Evolutionary conservation across 2,113 vertebrate species (phyloP), one percentile per base, ranked within the genome.

Genomic region (Thymallus thymallus): DNA sequence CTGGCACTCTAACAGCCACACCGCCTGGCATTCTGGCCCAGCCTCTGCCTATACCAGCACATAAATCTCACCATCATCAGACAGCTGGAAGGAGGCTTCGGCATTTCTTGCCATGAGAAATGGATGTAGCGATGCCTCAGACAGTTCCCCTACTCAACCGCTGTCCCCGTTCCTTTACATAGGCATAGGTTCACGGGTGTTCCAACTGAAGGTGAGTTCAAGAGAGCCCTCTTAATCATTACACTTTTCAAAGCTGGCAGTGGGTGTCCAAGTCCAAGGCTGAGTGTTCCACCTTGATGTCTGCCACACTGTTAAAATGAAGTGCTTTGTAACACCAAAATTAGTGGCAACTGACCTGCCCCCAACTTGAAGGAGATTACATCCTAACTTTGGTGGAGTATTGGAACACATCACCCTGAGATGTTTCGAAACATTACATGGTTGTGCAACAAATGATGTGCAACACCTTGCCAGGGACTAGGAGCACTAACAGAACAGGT

Each of bases 21-120:
- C 84, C 82, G 84, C 83, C 84, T 89, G 81, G 80, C 91, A 89
- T 89, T 70, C 65, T 55, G 92, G 90, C 90, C 92, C 91, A 92
- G 88, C 92, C 93, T 88, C 89, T 76, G 88, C 92, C 84, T 86
- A 60, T 85, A 76, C 87, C 88, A 90, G 89, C 85, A 83, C 76
- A 95, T 94, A 93, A 95, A 95, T 94, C 93, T 94, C 88, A 77
- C 86, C 90, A 80, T 87, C 93, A 90, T 91, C 87, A 93, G 94
- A 93, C 93, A 94, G 92, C 76, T 91, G 89, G 83, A 87, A 93
- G 91, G 75, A 91, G 91, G 87, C 88, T 81, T 41, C 84, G 81
- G 87, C 85, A 86, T 87, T 86, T 77, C 86, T 76, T 82, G 86
- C 80, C 80, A 71, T 77, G 87, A 90, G 76, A 81, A 85, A 84